phyloP scores from a whole-genome alignment of 2,113 vertebrate species.

The Hemibates koningsi region DNA sequence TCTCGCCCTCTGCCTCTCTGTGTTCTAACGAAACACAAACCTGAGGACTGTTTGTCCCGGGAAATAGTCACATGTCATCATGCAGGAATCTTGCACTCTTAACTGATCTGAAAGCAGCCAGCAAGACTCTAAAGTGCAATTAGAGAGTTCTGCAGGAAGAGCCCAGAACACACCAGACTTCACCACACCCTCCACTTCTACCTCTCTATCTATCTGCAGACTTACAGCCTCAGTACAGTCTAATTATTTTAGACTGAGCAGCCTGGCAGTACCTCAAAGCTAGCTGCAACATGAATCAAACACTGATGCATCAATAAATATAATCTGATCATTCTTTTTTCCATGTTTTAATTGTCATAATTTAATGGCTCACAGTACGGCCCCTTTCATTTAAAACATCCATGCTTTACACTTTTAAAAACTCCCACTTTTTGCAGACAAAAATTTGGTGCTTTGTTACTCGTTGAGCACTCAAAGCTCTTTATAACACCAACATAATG shows the following conservation, averaged over 20 bases:
- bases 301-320: neutral
- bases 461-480: neutral
- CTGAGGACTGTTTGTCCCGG: slow-evolving; percentile 23
- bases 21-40: neutral
- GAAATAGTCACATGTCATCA: slow-evolving; percentile 1
- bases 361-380: neutral
- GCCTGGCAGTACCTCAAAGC: neutral
- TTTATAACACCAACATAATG: neutral
- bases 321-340: neutral
- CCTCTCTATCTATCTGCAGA: neutral
- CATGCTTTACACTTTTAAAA: neutral
- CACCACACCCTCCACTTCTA: neutral
- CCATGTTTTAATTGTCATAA: neutral
- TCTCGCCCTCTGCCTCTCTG: neutral
- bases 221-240: neutral
- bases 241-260: neutral
- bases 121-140: neutral
- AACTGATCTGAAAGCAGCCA: neutral
- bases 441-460: neutral
- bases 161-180: neutral
- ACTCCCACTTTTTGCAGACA: neutral
- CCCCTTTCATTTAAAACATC: neutral
- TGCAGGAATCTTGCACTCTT: neutral
- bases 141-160: neutral
- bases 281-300: neutral